Evolutionary conservation across 2,888 invertebrate species (phyloP).

Genomic region (Eupithecia abbreviata): DNA sequence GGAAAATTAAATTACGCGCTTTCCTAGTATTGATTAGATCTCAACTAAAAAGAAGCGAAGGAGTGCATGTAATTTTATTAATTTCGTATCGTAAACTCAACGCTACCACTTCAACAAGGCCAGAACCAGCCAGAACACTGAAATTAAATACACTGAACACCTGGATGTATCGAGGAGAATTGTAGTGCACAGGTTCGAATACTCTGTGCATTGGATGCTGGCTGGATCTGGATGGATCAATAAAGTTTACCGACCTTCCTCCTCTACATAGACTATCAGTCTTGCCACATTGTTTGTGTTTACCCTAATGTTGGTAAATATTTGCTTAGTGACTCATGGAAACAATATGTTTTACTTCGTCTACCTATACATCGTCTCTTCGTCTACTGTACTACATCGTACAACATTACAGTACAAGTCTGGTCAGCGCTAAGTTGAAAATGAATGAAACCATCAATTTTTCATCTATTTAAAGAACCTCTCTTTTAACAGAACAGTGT

Average conservation of each 20-base stretch:
- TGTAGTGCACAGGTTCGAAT: too few species aligned
- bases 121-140: background rate
- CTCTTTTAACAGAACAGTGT: too few species aligned
- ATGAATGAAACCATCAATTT: too few species aligned
- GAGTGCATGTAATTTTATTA: constrained; percentile 57
- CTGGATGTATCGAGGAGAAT: too few species aligned
- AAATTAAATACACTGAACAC: too few species aligned
- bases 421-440: too few species aligned
- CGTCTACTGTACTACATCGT: too few species aligned
- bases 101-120: background rate
- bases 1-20: constrained; percentile 29
- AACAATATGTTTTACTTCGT: background rate
- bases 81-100: constrained; percentile 40
- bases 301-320: background rate
- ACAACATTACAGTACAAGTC: too few species aligned
- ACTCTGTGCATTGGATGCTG: background rate
- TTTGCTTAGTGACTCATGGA: background rate
- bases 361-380: too few species aligned
- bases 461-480: too few species aligned
- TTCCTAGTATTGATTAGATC: constrained; percentile 44
- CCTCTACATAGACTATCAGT: constrained; percentile 58
- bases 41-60: constrained; percentile 47
- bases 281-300: constrained; percentile 46
- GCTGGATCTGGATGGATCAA: constrained; percentile 53
- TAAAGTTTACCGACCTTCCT: constrained; percentile 49